Evolutionary conservation across 64 coral and sea anemone species (phyloP), one percentile per base, ranked within the genome.

Genomic region (Montipora capricornis): DNA sequence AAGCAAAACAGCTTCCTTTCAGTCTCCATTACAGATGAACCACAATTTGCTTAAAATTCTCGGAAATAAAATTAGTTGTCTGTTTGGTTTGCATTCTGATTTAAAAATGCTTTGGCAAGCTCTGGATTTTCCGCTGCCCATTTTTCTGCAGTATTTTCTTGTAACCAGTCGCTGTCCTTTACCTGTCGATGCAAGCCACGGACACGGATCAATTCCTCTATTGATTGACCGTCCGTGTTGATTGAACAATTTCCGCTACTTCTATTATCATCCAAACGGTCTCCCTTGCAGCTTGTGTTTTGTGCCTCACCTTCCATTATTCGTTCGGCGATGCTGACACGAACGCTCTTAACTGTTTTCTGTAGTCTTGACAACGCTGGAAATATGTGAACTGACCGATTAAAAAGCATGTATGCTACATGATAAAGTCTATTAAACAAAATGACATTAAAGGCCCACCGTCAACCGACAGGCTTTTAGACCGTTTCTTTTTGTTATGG

Each of bases 61-160:
- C 9, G 13, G 37, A 50, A 49, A 49, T 73, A 16, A n/a, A 77
- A 2, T 89, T 6, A 94, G 44, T 75, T 91, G 5, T 77, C 76
- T 11, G 61, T 4, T 6, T 71, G 20, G 20, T 71, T 71, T 64
- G 60, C 13, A 11, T 92, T 58, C 19, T 57, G 44, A 20, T 90
- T 67, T 29, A 80, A 20, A 80, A 95, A 95, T 57, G 51, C 86
- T 93, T 98, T 90, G 2, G 90, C 96, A 8, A 95, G 80, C 78
- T 95, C 89, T 20, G 96, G 96, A 57, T 98, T 98, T 80, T 98
- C 96, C 93, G 92, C 44, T 0, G 66, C 81, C 93, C 93, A 95
- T 81, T 98, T 98, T 45, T 98, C 96, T 5, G 96, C 94, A 67
- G 93, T 98, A 67, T 98, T 90, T 51, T 29, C 89, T 19, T 93